These are phyloP conservation scores for Clinocottus analis DNA, from an alignment of 2,113 vertebrate species.

Conservation along the genomic window DNA sequence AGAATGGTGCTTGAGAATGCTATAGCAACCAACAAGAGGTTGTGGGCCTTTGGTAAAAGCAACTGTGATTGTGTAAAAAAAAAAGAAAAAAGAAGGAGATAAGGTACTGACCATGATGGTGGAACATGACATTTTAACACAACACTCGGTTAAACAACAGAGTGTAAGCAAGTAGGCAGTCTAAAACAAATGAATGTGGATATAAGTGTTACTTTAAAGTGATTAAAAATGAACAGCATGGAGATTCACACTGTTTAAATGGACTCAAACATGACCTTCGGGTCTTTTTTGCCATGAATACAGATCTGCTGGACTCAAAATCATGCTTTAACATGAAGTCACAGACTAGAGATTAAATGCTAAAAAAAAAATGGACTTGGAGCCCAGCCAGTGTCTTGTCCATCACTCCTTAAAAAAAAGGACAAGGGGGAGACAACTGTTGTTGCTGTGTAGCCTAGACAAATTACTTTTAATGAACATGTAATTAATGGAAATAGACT, in stretches of 20 bases:
- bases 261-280: neutral
- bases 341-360: constrained; percentile 39
- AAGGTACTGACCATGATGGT: constrained; percentile 55
- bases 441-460: constrained; percentile 92
- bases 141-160: constrained; percentile 47
- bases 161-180: constrained; percentile 9
- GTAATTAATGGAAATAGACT: constrained; percentile 99
- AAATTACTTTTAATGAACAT: constrained; percentile 99
- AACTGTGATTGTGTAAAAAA: constrained; percentile 68
- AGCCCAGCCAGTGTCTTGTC: constrained; percentile 87
- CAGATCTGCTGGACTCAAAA: constrained; percentile 1
- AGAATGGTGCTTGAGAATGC: constrained; percentile 96
- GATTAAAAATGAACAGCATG: neutral
- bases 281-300: neutral
- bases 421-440: constrained; percentile 87
- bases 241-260: constrained; percentile 17
- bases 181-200: neutral
- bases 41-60: constrained; percentile 80
- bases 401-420: constrained; percentile 81
- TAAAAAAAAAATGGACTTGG: constrained; percentile 52
- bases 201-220: constrained; percentile 8
- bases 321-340: constrained; percentile 6
- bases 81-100: constrained; percentile 65
- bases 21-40: constrained; percentile 94
- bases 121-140: constrained; percentile 61